Evolutionary conservation across 2,888 invertebrate genomes (phyloP).

Genomic region (Hymenopus coronatus): DNA sequence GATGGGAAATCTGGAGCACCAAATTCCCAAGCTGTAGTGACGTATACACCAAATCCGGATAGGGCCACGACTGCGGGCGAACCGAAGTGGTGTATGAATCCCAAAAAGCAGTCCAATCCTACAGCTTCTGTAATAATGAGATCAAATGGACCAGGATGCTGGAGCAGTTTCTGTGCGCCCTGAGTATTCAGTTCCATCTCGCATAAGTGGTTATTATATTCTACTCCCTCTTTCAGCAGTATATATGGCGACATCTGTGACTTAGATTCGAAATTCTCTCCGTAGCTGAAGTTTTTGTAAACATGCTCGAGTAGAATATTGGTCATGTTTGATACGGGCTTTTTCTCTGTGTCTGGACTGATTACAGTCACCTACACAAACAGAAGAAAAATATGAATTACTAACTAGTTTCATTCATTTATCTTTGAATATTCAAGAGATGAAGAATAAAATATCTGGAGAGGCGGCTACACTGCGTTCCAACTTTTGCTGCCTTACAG

Average conservation of each 20-base stretch:
- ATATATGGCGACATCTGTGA: constrained; percentile 24
- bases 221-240: neutral
- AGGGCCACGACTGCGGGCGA: constrained; percentile 40
- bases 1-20: constrained; percentile 40
- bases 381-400: neutral
- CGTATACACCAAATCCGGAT: constrained; percentile 35
- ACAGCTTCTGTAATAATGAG: constrained; percentile 17
- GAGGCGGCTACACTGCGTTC: too few relatives aligned
- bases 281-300: neutral
- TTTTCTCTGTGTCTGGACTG: constrained; percentile 18
- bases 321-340: constrained; percentile 8
- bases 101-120: constrained; percentile 23
- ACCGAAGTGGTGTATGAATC: constrained; percentile 41
- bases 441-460: too few relatives aligned
- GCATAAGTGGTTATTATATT: neutral
- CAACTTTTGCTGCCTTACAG: too few relatives aligned
- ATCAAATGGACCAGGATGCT: constrained; percentile 21
- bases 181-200: neutral
- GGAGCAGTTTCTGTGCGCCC: neutral
- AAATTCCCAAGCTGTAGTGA: constrained; percentile 36
- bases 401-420: neutral
- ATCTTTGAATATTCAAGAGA: too few relatives aligned
- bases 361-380: constrained; percentile 26
- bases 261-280: constrained; percentile 33
- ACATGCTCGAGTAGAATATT: constrained; percentile 15